Conservation (phyloP, 2,888 invertebrate genomes). For the Drosophila ezoana region DNA sequence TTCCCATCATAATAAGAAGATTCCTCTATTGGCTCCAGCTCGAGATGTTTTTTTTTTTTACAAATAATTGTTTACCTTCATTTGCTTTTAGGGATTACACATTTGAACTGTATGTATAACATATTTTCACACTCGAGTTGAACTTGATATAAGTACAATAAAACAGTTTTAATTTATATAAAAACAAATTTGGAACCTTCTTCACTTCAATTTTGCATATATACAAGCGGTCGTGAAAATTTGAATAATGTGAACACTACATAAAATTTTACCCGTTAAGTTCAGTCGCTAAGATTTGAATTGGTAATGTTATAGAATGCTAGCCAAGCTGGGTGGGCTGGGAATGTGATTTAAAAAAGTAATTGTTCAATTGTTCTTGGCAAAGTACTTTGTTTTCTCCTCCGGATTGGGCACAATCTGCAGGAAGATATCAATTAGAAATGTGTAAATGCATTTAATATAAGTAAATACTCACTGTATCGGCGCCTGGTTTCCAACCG, state of each 20-base stretch:
- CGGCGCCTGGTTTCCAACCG: slow-evolving; percentile 97
- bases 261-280: slow-evolving; percentile 16
- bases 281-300: slow-evolving; percentile 49
- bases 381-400: slow-evolving; percentile 92
- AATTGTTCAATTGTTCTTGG: slow-evolving; percentile 86
- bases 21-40: too few species aligned
- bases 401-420: slow-evolving; percentile 93
- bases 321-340: slow-evolving; percentile 20
- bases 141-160: slow-evolving; percentile 17
- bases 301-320: slow-evolving; percentile 39
- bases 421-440: slow-evolving; percentile 14
- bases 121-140: too few species aligned
- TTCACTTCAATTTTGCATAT: slow-evolving; percentile 17
- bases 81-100: too few species aligned
- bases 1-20: too few species aligned
- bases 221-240: slow-evolving; percentile 34
- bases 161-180: slow-evolving; percentile 63
- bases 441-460: not conserved
- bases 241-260: slow-evolving; percentile 9
- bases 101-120: too few species aligned
- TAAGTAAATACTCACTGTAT: slow-evolving; percentile 88
- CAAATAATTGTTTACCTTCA: too few species aligned
- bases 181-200: slow-evolving; percentile 28
- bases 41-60: too few species aligned
- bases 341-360: not conserved